A percentile compares a stretch with the other conserved stretches of the same genome.
Conservation (phyloP, 2,113 vertebrate species). For the Bos javanicus region DNA sequence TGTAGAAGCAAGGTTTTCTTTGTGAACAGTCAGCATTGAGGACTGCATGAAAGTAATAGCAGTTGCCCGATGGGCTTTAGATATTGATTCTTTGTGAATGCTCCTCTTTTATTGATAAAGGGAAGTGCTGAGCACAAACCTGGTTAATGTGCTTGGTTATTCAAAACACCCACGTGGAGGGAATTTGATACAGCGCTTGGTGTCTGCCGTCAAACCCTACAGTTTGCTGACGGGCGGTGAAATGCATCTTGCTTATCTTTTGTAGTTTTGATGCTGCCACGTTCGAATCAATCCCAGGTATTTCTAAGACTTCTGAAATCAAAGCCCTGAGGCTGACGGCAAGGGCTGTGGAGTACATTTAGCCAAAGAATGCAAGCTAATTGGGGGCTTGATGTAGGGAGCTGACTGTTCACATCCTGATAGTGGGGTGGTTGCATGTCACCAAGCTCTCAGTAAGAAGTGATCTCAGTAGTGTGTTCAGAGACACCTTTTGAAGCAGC, state of each 20-base stretch:
- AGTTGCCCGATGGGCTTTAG: conserved; percentile 43
- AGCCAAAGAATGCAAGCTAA: conserved; percentile 11
- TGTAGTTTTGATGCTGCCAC: background rate
- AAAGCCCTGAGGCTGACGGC: background rate
- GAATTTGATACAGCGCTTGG: conserved; percentile 20
- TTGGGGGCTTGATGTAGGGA: conserved; percentile 14
- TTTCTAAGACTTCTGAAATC: conserved; percentile 35
- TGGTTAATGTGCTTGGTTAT: conserved; percentile 63
- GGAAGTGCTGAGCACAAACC: conserved; percentile 42
- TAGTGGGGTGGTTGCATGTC: conserved; percentile 10
- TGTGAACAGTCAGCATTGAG: conserved; percentile 30
- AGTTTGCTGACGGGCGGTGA: conserved; percentile 41
- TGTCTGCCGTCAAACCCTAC: conserved; percentile 25
- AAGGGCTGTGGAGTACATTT: background rate
- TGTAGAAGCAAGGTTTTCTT: conserved; percentile 47
- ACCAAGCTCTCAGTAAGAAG: background rate
- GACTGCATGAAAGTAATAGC: conserved; percentile 15
- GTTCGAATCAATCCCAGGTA: conserved; percentile 47
- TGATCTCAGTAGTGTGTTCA: conserved; percentile 24
- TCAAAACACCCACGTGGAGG: background rate
- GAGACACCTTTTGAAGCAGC: conserved; percentile 54
- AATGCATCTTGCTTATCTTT: conserved; percentile 31
- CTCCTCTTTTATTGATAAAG: conserved; percentile 70
- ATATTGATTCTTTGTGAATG: conserved; percentile 68
- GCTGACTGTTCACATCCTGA: conserved; percentile 7